Evolutionary conservation across 2,888 invertebrate genomes (phyloP).

Genomic region (Hirtodrosophila histrioides): DNA sequence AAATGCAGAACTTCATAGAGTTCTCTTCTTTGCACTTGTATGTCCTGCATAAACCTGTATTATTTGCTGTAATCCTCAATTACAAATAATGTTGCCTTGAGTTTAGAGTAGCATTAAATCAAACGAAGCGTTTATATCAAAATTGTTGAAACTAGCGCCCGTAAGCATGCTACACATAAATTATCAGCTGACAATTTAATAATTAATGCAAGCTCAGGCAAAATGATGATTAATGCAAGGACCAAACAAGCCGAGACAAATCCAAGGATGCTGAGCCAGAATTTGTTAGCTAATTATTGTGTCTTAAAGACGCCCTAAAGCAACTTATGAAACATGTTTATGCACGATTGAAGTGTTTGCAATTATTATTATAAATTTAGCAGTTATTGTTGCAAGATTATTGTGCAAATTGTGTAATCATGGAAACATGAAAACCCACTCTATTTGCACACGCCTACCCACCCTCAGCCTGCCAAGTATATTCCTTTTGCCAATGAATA

Average conservation of each 20-base stretch:
- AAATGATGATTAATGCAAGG: slow-evolving; percentile 54
- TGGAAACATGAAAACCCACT: slow-evolving; percentile 45
- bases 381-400: slow-evolving; percentile 21
- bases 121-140: slow-evolving; percentile 37
- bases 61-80: slow-evolving; percentile 19
- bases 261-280: slow-evolving; percentile 5
- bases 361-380: slow-evolving; percentile 45
- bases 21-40: no score
- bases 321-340: slow-evolving; percentile 17
- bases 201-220: slow-evolving; percentile 49
- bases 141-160: slow-evolving; percentile 16
- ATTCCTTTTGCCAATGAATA: slow-evolving; percentile 42
- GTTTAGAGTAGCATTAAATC: slow-evolving; percentile 30
- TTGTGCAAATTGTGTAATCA: slow-evolving; percentile 27
- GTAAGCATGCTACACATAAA: slow-evolving; percentile 43
- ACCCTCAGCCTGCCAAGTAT: slow-evolving; percentile 13
- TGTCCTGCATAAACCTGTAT: slow-evolving; percentile 1
- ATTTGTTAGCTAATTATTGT: slow-evolving; percentile 31
- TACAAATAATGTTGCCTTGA: slow-evolving; percentile 19
- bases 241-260: slow-evolving; percentile 19
- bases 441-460: slow-evolving; percentile 1
- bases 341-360: slow-evolving; percentile 42
- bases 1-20: no score
- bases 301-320: slow-evolving; percentile 20
- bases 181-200: slow-evolving; percentile 67